Evolutionary conservation across 2,797 vertebrate species (phyloP).

Genomic region (Nyctibius grandis): DNA sequence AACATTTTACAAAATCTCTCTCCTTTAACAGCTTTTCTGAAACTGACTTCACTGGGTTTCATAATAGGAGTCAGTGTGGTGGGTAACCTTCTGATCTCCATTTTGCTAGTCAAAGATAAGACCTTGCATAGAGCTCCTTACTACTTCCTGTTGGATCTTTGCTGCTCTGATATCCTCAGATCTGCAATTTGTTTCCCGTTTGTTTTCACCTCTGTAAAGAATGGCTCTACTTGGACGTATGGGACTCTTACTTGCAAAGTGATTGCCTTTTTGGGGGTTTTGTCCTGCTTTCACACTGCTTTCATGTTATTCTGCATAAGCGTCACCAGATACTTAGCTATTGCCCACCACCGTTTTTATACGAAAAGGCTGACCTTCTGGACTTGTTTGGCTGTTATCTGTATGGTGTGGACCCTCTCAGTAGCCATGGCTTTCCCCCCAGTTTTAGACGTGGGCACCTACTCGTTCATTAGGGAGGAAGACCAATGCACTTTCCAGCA

Average conservation of each 20-base stretch:
- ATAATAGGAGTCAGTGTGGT: constrained; percentile 99
- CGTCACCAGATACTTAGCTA: constrained; percentile 97
- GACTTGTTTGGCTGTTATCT: constrained; percentile 98
- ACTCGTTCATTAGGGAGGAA: constrained; percentile 98
- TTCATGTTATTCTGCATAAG: constrained; percentile 99
- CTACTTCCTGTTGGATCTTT: constrained; percentile 99
- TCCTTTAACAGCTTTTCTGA: constrained; percentile 99
- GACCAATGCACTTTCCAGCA: constrained; percentile 99
- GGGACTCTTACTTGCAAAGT: constrained; percentile 98
- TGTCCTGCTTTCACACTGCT: constrained; percentile 98
- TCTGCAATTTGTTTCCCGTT: constrained; percentile 99
- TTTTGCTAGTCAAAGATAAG: constrained; percentile 99
- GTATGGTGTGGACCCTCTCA: constrained; percentile 99
- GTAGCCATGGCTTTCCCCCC: constrained; percentile 99
- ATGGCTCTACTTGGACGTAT: constrained; percentile 96
- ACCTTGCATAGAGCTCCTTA: constrained; percentile 98
- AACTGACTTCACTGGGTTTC: constrained; percentile 99
- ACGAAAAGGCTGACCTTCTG: constrained; percentile 98
- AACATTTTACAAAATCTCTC: constrained; percentile 99
- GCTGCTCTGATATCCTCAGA: constrained; percentile 96
- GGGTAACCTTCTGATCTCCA: constrained; percentile 99
- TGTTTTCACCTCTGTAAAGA: constrained; percentile 99
- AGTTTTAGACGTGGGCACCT: constrained; percentile 97
- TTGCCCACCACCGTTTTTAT: constrained; percentile 98
- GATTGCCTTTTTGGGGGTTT: constrained; percentile 98